phyloP scores from a whole-genome alignment of 2,113 vertebrate species.

The Nestor notabilis region DNA sequence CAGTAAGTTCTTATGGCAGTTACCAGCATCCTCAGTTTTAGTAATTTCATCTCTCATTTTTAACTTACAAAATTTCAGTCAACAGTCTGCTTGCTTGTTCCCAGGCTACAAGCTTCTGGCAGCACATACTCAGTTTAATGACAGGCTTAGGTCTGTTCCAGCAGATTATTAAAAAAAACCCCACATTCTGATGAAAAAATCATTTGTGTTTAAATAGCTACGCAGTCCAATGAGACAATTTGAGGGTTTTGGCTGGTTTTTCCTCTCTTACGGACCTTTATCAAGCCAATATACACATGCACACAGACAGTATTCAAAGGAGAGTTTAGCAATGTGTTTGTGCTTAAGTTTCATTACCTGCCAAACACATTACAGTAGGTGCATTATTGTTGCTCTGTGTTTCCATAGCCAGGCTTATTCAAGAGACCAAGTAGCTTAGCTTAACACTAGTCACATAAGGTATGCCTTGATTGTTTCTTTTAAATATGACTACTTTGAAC shows the following conservation, averaged over 20 bases:
- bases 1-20: neutral
- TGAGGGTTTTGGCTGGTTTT: neutral
- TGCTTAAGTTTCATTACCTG: neutral
- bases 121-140: neutral
- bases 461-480: neutral
- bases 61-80: neutral
- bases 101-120: conserved; percentile 11
- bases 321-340: neutral
- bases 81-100: neutral
- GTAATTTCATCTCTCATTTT: neutral
- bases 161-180: neutral
- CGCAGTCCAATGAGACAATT: neutral
- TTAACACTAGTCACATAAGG: neutral
- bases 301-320: neutral
- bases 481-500: neutral
- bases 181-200: neutral
- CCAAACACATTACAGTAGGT: neutral
- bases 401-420: neutral
- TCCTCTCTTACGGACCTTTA: neutral
- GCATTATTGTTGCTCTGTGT: neutral
- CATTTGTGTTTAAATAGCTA: conserved; percentile 18
- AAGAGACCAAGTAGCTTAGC: neutral
- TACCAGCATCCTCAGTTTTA: neutral
- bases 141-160: conserved; percentile 25
- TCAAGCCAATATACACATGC: neutral